Evolutionary conservation across 2,888 invertebrate genomes (phyloP), one percentile per base, ranked within the genome.

Genomic region (Drosophila ustulata): DNA sequence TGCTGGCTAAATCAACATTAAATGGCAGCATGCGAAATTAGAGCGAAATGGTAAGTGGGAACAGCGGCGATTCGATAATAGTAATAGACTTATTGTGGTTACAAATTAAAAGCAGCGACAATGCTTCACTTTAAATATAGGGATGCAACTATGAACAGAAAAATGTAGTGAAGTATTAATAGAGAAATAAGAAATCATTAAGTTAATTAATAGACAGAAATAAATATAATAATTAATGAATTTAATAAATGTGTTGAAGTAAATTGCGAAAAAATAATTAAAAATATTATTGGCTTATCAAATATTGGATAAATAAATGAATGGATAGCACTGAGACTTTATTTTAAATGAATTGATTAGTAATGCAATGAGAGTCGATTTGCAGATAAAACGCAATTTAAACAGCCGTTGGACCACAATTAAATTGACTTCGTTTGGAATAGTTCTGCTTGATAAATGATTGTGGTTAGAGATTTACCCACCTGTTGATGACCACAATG

Each of bases 401-500:
- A 37, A 4, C n/a, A n/a, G 0, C n/a, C n/a, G 2, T 1, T 34
- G 4, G 4, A 11, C 9, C 34, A 11, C 9, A 25, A 25, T 25
- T 9, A 45, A 45, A 25, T 25, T 1, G 9, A 23, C 6, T 13
- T n/a, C 37, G 1, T 9, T 41, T 18, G 7, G 1, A 9, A 25
- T 8, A 43, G 8, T 3, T 4, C 11, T 11, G 6, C 18, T 7
- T 3, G 1, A 25, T 25, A 45, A 45, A 23, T 45, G 39, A 6
- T 41, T 41, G 18, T 13, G 13, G 6, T 18, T 41, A 18, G 39
- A 18, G 23, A 9, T 55, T 26, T 9, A 43, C 41, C 30, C 55
- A 94, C 95, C 95, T 95, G 89, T 94, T 94, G 59, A 95, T 93
- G 57, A 94, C 93, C 56, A 95, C 92, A 69, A 95, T 93, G 73